Evolutionary conservation across 2,888 invertebrate species (phyloP).

Genomic region (Pandemis heparana): DNA sequence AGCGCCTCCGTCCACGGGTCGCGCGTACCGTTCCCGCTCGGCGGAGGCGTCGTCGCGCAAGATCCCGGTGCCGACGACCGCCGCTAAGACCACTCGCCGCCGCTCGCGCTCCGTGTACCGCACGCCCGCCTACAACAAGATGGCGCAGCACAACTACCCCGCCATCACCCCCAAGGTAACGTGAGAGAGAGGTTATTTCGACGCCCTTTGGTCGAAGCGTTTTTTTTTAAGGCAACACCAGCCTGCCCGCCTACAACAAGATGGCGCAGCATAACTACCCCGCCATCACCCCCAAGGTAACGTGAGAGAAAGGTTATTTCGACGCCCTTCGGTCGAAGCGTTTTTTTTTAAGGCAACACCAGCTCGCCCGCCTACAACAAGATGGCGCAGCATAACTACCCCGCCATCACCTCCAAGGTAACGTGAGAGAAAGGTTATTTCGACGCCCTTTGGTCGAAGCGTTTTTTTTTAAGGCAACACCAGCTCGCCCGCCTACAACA

Average conservation of each 20-base stretch:
- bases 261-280: constrained; percentile 63
- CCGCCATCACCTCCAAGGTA: too few relatives aligned
- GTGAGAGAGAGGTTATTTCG: too few relatives aligned
- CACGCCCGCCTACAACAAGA: constrained; percentile 76
- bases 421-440: too few relatives aligned
- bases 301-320: too few relatives aligned
- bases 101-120: constrained; percentile 73
- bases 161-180: constrained; percentile 79
- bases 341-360: neutral
- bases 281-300: constrained; percentile 79
- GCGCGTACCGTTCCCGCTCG: constrained; percentile 63
- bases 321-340: too few relatives aligned
- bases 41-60: constrained; percentile 61
- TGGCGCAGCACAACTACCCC: constrained; percentile 61
- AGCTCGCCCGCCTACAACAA: too few relatives aligned
- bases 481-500: too few relatives aligned
- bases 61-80: constrained; percentile 47
- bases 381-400: too few relatives aligned
- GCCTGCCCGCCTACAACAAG: constrained; percentile 77
- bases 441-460: too few relatives aligned
- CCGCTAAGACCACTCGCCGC: constrained; percentile 52
- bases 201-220: too few relatives aligned
- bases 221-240: neutral
- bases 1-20: constrained; percentile 55
- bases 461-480: too few relatives aligned